Percentiles rank a stretch among this genome's conserved stretches.
These are phyloP conservation scores for Rhombomys opimus DNA, from an alignment of 2,113 vertebrate genomes.

Conservation along the genomic window DNA sequence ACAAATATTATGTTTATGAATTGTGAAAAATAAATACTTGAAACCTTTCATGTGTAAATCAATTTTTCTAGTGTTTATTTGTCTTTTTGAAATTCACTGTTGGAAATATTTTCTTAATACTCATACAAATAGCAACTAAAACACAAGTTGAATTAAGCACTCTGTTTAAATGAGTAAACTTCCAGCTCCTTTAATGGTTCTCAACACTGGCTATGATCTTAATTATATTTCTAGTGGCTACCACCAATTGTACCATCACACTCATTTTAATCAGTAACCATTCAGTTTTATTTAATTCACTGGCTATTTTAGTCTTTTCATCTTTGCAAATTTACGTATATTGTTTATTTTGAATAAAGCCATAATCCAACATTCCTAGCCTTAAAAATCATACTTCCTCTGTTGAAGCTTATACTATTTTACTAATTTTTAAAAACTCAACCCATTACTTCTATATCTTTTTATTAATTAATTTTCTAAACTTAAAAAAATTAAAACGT, in stretches of 20 bases:
- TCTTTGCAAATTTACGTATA: neutral
- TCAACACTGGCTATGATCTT: neutral
- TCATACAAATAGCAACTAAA: neutral
- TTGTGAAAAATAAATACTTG: neutral
- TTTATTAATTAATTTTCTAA: neutral
- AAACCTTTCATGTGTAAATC: neutral
- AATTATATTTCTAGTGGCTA: neutral
- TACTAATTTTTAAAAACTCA: neutral
- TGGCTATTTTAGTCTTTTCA: neutral
- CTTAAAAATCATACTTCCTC: neutral
- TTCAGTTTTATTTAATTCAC: neutral
- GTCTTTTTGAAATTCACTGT: neutral
- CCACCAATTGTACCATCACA: neutral
- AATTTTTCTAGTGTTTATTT: neutral
- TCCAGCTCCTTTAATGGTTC: neutral
- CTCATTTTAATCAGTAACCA: neutral
- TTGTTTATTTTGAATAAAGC: constrained; percentile 20
- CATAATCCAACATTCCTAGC: neutral
- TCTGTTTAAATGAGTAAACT: neutral
- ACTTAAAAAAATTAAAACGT: neutral
- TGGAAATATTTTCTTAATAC: neutral
- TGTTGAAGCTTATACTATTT: neutral
- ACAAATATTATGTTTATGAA: neutral
- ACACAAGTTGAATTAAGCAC: neutral
- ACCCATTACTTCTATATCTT: neutral